phyloP scores from a whole-genome alignment of 2,888 invertebrate species.

The Nomada fabriciana region DNA sequence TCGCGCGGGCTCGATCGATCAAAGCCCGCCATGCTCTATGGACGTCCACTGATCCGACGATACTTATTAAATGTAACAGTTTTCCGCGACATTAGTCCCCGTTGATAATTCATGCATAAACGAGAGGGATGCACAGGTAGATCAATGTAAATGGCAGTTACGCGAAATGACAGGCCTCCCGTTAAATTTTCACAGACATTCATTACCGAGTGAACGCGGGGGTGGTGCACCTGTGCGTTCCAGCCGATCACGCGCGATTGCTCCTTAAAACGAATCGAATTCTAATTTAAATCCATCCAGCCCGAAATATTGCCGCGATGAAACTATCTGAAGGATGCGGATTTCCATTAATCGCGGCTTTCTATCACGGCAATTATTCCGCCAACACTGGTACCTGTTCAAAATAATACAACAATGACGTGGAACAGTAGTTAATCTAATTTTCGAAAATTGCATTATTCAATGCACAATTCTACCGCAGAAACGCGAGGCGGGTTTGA shows the following conservation, averaged over 20 bases:
- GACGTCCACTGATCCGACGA: slow-evolving; percentile 9
- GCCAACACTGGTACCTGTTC: not conserved
- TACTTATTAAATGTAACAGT: slow-evolving; percentile 58
- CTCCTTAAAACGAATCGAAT: slow-evolving; percentile 51
- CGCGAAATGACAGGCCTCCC: slow-evolving; percentile 48
- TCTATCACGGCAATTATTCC: not conserved
- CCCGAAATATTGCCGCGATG: slow-evolving; percentile 9
- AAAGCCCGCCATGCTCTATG: not conserved
- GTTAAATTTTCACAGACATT: slow-evolving; percentile 49
- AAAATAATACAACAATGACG: not conserved
- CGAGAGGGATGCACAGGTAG: slow-evolving; percentile 4
- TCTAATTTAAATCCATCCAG: slow-evolving; percentile 42
- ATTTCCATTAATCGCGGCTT: slow-evolving; percentile 15
- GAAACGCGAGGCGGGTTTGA: too few species aligned
- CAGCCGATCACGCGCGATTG: slow-evolving; percentile 40
- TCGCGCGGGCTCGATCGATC: not conserved
- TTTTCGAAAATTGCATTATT: too few species aligned
- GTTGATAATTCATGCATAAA: slow-evolving; percentile 30
- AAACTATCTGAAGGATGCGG: not conserved
- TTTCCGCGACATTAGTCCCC: slow-evolving; percentile 44
- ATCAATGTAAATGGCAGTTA: slow-evolving; percentile 31
- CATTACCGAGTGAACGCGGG: slow-evolving; percentile 47
- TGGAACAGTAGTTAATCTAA: not conserved
- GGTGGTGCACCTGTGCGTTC: slow-evolving; percentile 16
- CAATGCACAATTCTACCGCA: too few species aligned